phyloP scores from a whole-genome alignment of 1,140 invertebrate genomes.

The Euwallacea fornicatus region DNA sequence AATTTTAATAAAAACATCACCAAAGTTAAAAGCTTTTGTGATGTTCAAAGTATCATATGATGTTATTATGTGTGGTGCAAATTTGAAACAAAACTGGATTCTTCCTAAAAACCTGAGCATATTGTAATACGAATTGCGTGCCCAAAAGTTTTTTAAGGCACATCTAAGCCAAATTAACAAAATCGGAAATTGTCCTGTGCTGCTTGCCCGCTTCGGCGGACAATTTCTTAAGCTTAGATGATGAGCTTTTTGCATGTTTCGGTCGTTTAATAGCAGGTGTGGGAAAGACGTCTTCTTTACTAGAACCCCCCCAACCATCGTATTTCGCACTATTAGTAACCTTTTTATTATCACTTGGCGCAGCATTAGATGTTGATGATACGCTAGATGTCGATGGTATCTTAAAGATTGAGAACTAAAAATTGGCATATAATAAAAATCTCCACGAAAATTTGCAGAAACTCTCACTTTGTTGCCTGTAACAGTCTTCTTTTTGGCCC shows the following conservation, averaged over 20 bases:
- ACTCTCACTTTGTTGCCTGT: slow-evolving; percentile 18
- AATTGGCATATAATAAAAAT: not conserved
- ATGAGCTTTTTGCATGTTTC: slow-evolving; percentile 14
- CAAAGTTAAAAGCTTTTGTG: no score
- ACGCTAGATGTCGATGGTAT: not conserved
- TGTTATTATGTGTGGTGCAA: no score
- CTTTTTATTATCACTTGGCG: slow-evolving; percentile 7
- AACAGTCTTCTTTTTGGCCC: slow-evolving; percentile 20
- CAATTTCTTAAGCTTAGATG: slow-evolving; percentile 28
- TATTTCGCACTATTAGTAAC: slow-evolving; percentile 20
- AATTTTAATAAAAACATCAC: no score
- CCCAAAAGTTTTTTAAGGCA: no score
- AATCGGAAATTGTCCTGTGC: not conserved
- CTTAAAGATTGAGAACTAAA: slow-evolving; percentile 43
- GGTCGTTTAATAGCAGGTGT: slow-evolving; percentile 21
- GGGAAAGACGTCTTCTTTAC: slow-evolving; percentile 44
- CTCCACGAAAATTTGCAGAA: not conserved
- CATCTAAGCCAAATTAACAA: slow-evolving; percentile 7
- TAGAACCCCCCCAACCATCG: slow-evolving; percentile 46
- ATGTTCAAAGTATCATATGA: no score
- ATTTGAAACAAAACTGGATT: no score
- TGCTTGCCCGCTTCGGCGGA: slow-evolving; percentile 27
- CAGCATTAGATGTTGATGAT: not conserved
- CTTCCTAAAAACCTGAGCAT: no score
- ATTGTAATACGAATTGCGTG: no score